Percentiles rank a stretch among this genome's conserved stretches.
phyloP scores from a whole-genome alignment of 2,113 vertebrate species.

The Callocephalon fimbriatum region DNA sequence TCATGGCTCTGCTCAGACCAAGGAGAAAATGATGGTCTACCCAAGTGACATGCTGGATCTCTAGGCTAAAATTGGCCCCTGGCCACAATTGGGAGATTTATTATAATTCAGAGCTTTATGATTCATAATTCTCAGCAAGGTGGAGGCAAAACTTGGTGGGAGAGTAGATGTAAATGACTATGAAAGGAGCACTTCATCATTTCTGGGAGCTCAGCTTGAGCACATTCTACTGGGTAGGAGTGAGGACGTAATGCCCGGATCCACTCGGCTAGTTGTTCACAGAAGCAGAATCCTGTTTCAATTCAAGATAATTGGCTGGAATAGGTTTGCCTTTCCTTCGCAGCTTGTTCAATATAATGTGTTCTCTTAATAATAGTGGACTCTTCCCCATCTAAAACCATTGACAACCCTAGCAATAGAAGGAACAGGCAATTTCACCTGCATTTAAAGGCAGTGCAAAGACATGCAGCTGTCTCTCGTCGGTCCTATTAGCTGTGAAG shows the following conservation, averaged over 20 bases:
- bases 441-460: not conserved
- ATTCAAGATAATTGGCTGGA: not conserved
- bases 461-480: not conserved
- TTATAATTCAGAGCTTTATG: fast-evolving
- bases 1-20: fast-evolving
- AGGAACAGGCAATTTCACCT: not conserved
- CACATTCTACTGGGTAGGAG: fast-evolving
- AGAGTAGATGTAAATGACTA: not conserved
- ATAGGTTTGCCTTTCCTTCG: not conserved
- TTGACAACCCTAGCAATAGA: too few species aligned
- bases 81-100: not conserved
- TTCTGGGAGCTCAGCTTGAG: not conserved
- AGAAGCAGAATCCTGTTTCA: not conserved
- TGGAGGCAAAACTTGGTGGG: not conserved
- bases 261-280: fast-evolving
- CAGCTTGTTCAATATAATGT: not conserved
- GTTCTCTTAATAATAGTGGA: not conserved
- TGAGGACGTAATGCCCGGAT: fast-evolving
- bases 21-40: not conserved
- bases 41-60: fast-evolving
- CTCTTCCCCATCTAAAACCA: not conserved
- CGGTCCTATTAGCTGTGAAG: too few species aligned
- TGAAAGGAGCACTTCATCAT: fast-evolving
- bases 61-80: not conserved
- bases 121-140: fast-evolving